phyloP scores from a whole-genome alignment of 2,113 vertebrate species.

The Elephas maximus region DNA sequence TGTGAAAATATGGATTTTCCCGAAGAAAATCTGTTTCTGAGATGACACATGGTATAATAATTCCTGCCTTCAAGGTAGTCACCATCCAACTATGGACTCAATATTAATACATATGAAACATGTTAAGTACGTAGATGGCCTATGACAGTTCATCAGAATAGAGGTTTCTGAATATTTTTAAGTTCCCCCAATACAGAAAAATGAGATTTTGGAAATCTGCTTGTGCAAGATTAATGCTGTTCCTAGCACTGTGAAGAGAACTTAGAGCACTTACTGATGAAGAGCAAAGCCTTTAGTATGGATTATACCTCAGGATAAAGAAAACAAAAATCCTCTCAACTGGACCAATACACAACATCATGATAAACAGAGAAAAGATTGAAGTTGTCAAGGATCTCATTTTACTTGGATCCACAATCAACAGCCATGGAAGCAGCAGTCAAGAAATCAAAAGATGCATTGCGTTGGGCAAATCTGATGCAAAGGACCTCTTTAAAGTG shows the following conservation, averaged over 20 bases:
- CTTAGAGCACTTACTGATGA: too few relatives aligned
- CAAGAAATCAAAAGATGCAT: too few relatives aligned
- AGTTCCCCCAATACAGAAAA: neutral
- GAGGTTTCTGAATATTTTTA: neutral
- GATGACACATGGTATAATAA: neutral
- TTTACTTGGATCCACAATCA: too few relatives aligned
- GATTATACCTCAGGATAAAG: too few relatives aligned
- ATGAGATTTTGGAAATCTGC: neutral
- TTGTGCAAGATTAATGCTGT: slow-evolving; percentile 3
- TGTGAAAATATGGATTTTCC: neutral
- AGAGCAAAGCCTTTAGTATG: too few relatives aligned
- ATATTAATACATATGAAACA: neutral
- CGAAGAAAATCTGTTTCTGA: neutral
- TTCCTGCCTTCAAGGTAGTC: neutral
- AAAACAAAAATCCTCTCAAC: too few relatives aligned
- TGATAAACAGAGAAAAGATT: too few relatives aligned
- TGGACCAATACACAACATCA: too few relatives aligned
- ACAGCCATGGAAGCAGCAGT: too few relatives aligned
- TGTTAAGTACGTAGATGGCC: neutral
- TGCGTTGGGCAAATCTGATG: too few relatives aligned
- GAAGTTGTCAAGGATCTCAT: too few relatives aligned
- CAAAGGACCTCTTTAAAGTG: too few relatives aligned
- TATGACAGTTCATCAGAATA: neutral
- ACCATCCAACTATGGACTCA: neutral
- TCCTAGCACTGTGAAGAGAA: neutral